Evolutionary conservation across 2,113 vertebrate genomes (phyloP).

Genomic region (Gymnobelideus leadbeateri): DNA sequence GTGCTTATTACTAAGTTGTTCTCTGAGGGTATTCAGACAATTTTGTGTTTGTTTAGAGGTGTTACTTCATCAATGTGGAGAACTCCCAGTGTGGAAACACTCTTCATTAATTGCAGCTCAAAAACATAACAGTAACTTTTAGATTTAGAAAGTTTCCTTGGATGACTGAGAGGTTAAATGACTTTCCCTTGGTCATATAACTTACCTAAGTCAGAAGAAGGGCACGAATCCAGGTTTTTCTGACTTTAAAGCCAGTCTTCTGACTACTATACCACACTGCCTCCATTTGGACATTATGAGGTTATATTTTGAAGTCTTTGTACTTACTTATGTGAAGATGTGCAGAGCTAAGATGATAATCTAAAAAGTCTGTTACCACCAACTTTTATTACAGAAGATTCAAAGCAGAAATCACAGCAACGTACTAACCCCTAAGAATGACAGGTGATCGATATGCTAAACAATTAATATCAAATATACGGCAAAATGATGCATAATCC

Average conservation of each 20-base stretch:
- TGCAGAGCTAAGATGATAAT: slow-evolving; percentile 1
- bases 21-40: neutral
- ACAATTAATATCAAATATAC: slow-evolving; percentile 84
- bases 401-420: slow-evolving; percentile 73
- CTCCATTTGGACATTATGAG: slow-evolving; percentile 27
- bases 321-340: slow-evolving; percentile 53
- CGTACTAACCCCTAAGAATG: slow-evolving; percentile 68
- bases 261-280: neutral
- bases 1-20: neutral
- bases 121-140: neutral
- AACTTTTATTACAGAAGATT: slow-evolving; percentile 46
- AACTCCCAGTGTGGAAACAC: neutral
- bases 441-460: slow-evolving; percentile 81
- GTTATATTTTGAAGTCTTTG: slow-evolving; percentile 53
- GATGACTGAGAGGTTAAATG: neutral
- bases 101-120: neutral
- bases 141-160: neutral
- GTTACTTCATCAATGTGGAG: neutral
- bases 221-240: neutral
- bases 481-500: slow-evolving; percentile 83
- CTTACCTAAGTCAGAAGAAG: neutral
- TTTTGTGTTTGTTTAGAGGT: neutral
- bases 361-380: slow-evolving; percentile 29
- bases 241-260: neutral
- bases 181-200: neutral